A percentile compares a stretch with the other conserved stretches of the same genome.
These are phyloP conservation scores for Serilophus lunatus DNA, from an alignment of 2,113 vertebrate species.

Conservation along the genomic window DNA sequence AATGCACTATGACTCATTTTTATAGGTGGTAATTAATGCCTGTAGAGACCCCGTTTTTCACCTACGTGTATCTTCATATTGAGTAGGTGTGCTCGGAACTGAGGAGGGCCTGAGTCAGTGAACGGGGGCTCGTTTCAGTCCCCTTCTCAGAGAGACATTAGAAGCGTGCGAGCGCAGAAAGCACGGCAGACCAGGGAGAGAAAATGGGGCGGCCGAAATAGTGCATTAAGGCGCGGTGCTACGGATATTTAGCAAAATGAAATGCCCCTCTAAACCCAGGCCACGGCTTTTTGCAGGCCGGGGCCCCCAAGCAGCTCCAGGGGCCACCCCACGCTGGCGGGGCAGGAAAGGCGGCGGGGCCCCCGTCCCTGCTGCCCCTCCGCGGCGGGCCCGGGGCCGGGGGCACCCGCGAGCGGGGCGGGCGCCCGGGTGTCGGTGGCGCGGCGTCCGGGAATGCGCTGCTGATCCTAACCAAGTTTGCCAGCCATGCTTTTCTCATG, in stretches of 20 bases:
- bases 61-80: fast-evolving
- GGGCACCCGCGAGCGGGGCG: neutral
- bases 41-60: neutral
- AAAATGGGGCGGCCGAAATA: fast-evolving
- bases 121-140: fast-evolving
- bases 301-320: neutral
- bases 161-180: fast-evolving
- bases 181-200: neutral
- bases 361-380: neutral
- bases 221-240: fast-evolving
- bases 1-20: neutral
- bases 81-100: neutral
- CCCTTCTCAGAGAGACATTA: no score
- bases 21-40: neutral
- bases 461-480: constrained; percentile 88
- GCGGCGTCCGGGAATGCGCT: constrained; percentile 68
- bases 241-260: neutral
- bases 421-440: constrained; percentile 50
- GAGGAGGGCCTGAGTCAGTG: neutral
- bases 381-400: neutral
- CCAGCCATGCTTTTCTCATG: constrained; percentile 93
- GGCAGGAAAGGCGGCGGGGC: neutral
- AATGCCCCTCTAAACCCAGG: fast-evolving
- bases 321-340: neutral
- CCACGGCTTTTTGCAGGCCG: neutral